A percentile compares a stretch with the other conserved stretches of the same genome.
Conservation (phyloP, 2,797 vertebrate genomes). For the Acropternis orthonyx region DNA sequence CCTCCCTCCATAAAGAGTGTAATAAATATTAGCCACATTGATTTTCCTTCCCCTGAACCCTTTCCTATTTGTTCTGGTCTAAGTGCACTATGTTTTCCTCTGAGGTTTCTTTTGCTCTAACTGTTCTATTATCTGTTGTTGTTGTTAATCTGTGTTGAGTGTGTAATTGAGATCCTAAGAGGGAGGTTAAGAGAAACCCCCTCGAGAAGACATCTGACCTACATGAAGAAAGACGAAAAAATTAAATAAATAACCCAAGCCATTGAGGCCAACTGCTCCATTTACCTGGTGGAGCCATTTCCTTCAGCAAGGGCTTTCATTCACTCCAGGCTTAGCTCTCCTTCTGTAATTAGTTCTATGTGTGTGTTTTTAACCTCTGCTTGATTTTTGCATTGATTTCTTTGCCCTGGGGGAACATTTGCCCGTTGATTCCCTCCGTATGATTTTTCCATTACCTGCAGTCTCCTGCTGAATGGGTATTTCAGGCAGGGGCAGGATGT, state of each 20-base stretch:
- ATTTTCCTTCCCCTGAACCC: conserved; percentile 47
- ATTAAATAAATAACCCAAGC: conserved; percentile 28
- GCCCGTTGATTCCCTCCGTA: neutral
- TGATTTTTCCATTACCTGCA: neutral
- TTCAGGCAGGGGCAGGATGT: neutral
- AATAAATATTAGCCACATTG: conserved; percentile 58
- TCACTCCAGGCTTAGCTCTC: neutral
- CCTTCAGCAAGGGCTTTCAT: neutral
- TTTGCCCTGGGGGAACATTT: neutral
- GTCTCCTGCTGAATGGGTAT: neutral
- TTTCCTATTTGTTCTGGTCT: conserved; percentile 48
- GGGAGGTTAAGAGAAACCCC: conserved; percentile 46
- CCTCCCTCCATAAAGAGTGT: neutral
- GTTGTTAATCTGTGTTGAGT: conserved; percentile 49
- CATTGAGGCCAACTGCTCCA: conserved; percentile 29
- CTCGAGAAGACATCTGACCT: conserved; percentile 34
- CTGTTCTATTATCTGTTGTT: conserved; percentile 43
- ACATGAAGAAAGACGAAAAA: conserved; percentile 27
- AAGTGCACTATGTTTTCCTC: conserved; percentile 18
- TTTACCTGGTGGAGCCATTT: conserved; percentile 38
- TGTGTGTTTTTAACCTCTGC: neutral
- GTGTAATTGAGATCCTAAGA: conserved; percentile 59
- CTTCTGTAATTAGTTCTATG: neutral
- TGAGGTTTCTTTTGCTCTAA: conserved; percentile 46
- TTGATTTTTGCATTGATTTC: conserved; percentile 17